These are phyloP conservation scores for Bilobella aurantiaca DNA, from an alignment of 1,140 invertebrate genomes.

Conservation along the genomic window DNA sequence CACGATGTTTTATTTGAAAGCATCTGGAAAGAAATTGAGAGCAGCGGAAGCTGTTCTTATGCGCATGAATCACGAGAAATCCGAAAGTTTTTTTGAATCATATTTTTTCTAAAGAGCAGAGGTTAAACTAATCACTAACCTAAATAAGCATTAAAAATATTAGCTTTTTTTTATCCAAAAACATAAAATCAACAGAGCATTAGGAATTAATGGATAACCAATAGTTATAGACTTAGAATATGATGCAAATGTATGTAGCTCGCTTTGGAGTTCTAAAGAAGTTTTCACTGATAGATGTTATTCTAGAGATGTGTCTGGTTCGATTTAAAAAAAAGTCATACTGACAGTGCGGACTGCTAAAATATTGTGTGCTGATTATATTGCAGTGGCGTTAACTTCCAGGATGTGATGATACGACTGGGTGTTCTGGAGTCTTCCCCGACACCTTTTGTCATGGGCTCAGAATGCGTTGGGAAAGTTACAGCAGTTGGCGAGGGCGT, in stretches of 20 bases:
- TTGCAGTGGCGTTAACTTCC: slow-evolving; percentile 65
- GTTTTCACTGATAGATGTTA: too few species aligned
- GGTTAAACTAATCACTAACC: too few species aligned
- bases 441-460: slow-evolving; percentile 73
- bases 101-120: too few species aligned
- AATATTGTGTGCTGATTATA: slow-evolving; percentile 29
- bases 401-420: slow-evolving; percentile 75
- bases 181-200: too few species aligned
- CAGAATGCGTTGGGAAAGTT: slow-evolving; percentile 75
- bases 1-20: too few species aligned
- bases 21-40: slow-evolving; percentile 10
- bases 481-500: slow-evolving; percentile 69
- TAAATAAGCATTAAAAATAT: too few species aligned
- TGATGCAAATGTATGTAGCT: too few species aligned
- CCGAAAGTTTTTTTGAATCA: neutral
- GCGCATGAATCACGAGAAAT: neutral
- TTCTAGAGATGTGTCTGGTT: too few species aligned
- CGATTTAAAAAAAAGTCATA: neutral
- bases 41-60: neutral
- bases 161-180: neutral
- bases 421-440: slow-evolving; percentile 64
- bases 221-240: too few species aligned
- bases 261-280: too few species aligned
- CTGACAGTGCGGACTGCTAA: neutral
- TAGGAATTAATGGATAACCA: too few species aligned